Percentiles rank a stretch among this genome's conserved stretches.
phyloP scores from a whole-genome alignment of 2,797 vertebrate species.

The Anabacerthia variegaticeps region DNA sequence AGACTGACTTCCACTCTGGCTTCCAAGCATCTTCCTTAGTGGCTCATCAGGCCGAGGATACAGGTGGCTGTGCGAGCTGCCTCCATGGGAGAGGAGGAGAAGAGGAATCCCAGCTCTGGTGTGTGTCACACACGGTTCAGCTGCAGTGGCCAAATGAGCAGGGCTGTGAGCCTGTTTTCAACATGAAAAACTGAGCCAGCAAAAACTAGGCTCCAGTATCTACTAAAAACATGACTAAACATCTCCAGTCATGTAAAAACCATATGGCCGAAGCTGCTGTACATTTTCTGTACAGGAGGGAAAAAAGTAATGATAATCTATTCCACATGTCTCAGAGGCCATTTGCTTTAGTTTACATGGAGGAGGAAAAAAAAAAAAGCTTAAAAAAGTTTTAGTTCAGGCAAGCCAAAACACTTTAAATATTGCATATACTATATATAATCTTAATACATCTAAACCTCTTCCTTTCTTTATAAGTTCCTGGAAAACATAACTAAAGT shows the following conservation, averaged over 20 bases:
- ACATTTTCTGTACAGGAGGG: background rate
- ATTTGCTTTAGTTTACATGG: background rate
- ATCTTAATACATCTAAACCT: background rate
- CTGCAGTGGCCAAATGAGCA: background rate
- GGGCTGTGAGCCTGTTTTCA: conserved; percentile 10
- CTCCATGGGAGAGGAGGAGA: background rate
- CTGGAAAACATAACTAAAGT: background rate
- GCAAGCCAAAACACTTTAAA: background rate
- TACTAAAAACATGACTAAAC: conserved; percentile 47
- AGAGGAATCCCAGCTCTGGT: background rate
- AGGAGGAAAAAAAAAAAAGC: rapidly evolving
- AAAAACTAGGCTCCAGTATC: background rate
- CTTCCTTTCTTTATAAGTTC: background rate
- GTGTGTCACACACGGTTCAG: background rate
- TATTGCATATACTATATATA: background rate
- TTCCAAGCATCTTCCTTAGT: background rate
- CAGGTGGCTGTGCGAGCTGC: rapidly evolving
- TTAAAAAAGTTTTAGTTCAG: background rate
- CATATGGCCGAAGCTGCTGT: background rate
- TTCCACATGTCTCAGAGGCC: conserved; percentile 9
- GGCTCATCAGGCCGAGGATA: background rate
- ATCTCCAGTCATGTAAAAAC: conserved; percentile 34
- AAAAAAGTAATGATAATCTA: background rate
- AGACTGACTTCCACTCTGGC: background rate
- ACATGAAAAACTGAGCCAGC: conserved; percentile 32